phyloP scores from a whole-genome alignment of 2,113 vertebrate genomes.

The Erpornis zantholeuca region DNA sequence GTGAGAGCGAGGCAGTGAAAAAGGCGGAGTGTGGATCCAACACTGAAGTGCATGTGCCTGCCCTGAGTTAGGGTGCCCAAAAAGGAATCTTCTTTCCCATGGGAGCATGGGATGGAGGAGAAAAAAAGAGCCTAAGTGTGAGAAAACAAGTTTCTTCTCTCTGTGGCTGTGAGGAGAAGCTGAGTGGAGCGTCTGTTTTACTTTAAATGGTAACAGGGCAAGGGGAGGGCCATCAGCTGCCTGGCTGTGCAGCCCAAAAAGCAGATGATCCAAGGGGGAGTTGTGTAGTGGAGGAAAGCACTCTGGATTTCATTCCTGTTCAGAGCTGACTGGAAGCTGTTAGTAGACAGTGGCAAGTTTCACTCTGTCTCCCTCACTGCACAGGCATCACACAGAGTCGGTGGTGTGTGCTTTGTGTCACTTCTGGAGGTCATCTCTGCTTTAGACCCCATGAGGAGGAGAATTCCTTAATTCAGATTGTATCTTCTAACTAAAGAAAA shows the following conservation, averaged over 20 bases:
- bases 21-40: not conserved
- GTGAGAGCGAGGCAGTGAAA: not conserved
- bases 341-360: not conserved
- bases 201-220: slow-evolving; percentile 45
- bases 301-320: not conserved
- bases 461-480: not conserved
- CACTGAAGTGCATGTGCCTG: not conserved
- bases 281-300: not conserved
- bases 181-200: not conserved
- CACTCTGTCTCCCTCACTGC: rapidly evolving
- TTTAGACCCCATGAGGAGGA: not conserved
- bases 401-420: not conserved
- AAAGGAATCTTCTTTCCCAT: not conserved
- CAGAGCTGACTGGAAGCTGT: not conserved
- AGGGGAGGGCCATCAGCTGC: not conserved
- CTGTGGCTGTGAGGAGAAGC: not conserved
- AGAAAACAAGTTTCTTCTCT: not conserved
- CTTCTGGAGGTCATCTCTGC: not conserved
- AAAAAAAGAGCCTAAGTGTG: not conserved
- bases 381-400: rapidly evolving
- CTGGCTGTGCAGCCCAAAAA: not conserved
- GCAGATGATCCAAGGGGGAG: not conserved
- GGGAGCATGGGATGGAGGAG: not conserved
- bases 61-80: not conserved
- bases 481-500: not conserved